Evolutionary conservation across 2,888 invertebrate genomes (phyloP).

Genomic region (Colostygia pectinataria): DNA sequence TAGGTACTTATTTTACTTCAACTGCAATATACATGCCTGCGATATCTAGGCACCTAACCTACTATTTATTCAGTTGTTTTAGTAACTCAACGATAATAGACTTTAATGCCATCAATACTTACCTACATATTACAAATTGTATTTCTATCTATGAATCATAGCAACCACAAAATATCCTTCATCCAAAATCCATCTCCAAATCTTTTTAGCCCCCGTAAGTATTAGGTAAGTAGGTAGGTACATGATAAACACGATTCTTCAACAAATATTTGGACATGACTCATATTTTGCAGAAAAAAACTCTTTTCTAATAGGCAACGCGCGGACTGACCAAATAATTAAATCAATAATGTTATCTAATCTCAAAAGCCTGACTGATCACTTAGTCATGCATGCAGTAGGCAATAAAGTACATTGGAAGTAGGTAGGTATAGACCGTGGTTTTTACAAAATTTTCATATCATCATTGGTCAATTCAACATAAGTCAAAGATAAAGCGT

Average conservation of each 20-base stretch:
- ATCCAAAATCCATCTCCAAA: too few species aligned
- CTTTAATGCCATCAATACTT: too few species aligned
- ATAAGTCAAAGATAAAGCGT: slow-evolving; percentile 1
- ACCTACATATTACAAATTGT: too few species aligned
- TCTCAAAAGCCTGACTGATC: slow-evolving; percentile 19
- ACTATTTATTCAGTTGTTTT: slow-evolving; percentile 17
- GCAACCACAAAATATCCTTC: neutral
- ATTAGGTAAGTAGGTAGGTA: neutral
- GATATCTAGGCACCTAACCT: neutral
- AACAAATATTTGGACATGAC: slow-evolving; percentile 6
- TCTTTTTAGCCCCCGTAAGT: neutral
- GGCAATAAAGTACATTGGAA: neutral
- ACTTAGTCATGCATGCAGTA: slow-evolving; percentile 3
- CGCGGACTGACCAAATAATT: neutral
- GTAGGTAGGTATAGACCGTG: slow-evolving; percentile 6
- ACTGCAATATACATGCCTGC: neutral
- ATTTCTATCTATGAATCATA: slow-evolving; percentile 18
- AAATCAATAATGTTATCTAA: slow-evolving; percentile 20
- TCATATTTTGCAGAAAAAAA: neutral
- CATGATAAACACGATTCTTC: neutral
- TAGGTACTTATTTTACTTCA: too few species aligned
- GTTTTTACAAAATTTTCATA: slow-evolving; percentile 6
- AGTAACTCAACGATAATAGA: neutral
- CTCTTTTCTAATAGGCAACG: neutral
- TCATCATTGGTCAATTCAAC: slow-evolving; percentile 12